Conservation (phyloP, 1,140 invertebrate genomes). For the Stenopsyche tienmushanensis region DNA sequence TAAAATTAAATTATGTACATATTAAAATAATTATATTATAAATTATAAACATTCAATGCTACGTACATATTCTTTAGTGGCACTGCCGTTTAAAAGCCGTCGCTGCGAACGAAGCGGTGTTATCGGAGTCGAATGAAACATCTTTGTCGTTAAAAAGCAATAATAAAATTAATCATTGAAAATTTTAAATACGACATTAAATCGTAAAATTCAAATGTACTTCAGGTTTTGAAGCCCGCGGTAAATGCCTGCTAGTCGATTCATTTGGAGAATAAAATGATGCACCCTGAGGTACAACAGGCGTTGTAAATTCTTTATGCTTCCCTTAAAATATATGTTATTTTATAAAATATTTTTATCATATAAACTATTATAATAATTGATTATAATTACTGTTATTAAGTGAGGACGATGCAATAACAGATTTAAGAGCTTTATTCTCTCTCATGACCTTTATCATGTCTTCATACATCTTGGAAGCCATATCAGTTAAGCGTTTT, state of each 20-base stretch:
- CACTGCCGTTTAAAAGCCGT: not conserved
- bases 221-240: not conserved
- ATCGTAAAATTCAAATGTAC: not conserved
- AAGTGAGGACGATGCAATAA: conserved; percentile 43
- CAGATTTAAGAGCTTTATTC: conserved; percentile 49
- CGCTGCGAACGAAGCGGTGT: conserved; percentile 8
- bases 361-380: not conserved
- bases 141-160: no score
- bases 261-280: not conserved
- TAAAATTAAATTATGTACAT: conserved; percentile 2
- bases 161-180: not conserved
- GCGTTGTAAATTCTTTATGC: not conserved
- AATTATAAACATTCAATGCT: not conserved
- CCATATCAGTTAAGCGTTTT: conserved; percentile 49
- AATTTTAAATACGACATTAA: not conserved
- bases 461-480: conserved; percentile 50
- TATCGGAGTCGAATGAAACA: not conserved
- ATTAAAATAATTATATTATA: not conserved
- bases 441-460: conserved; percentile 50
- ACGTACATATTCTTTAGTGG: not conserved
- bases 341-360: not conserved
- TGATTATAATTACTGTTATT: conserved; percentile 39
- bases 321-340: not conserved
- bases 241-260: not conserved
- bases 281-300: not conserved